Evolutionary conservation across 53 echinoderm and acorn worm species (phyloP).

Genomic region (Astropecten irregularis): DNA sequence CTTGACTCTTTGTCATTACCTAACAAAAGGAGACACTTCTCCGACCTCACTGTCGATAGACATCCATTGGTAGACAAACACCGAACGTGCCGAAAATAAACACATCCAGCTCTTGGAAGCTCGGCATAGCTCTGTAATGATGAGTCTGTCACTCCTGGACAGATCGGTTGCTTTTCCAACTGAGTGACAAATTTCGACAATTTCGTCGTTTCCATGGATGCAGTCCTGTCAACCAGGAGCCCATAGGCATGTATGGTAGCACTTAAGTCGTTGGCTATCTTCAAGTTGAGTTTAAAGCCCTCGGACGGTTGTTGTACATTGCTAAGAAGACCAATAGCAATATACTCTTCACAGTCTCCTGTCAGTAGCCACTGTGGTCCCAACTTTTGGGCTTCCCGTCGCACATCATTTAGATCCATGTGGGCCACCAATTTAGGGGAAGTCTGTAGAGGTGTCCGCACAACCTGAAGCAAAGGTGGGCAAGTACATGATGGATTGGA

Average conservation of each 20-base stretch:
- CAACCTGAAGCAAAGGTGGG: background rate
- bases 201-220: background rate
- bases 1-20: conserved; percentile 1
- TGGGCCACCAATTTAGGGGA: background rate
- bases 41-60: conserved; percentile 20
- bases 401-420: conserved; percentile 6
- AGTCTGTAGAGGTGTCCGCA: background rate
- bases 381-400: conserved; percentile 5
- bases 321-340: conserved; percentile 16
- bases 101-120: background rate
- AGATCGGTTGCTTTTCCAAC: background rate
- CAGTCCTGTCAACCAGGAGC: conserved; percentile 2
- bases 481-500: too few species aligned
- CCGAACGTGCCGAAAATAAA: conserved; percentile 4
- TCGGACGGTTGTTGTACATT: background rate
- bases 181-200: background rate
- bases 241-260: conserved; percentile 9
- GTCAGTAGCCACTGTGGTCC: conserved; percentile 11
- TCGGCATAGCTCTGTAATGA: conserved; percentile 9
- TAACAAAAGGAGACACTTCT: background rate
- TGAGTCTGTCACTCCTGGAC: conserved; percentile 10
- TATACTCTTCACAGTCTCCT: background rate
- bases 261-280: background rate
- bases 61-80: conserved; percentile 6
- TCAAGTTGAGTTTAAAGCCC: background rate